Conservation (phyloP, 35 echinoderm and acorn worm genomes). For the Heliocidaris tuberculata region DNA sequence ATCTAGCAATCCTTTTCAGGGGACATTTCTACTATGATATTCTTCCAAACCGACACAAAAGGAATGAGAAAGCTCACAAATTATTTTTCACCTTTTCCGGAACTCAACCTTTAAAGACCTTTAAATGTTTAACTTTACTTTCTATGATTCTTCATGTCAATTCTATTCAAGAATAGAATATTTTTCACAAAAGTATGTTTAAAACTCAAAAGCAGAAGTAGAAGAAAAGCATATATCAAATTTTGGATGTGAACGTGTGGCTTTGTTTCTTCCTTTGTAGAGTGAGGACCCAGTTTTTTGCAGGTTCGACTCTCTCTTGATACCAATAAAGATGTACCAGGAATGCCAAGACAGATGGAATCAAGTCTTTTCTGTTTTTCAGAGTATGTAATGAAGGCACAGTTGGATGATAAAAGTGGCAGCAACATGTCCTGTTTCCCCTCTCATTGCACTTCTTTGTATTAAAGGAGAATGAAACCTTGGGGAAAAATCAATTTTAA, state of each 20-base stretch:
- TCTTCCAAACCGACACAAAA: no score
- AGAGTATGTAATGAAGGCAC: neutral
- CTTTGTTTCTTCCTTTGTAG: neutral
- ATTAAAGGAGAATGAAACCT: no score
- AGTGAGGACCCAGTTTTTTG: neutral
- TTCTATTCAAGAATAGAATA: neutral
- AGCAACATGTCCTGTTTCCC: neutral
- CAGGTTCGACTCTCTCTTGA: neutral
- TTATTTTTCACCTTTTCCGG: no score
- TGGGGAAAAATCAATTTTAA: no score
- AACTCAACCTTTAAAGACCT: neutral
- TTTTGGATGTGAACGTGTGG: neutral
- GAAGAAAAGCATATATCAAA: neutral
- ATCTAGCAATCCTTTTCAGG: no score
- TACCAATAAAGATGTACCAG: neutral
- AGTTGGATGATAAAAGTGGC: neutral
- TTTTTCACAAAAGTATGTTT: neutral
- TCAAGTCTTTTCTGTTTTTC: neutral
- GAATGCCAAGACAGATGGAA: slow-evolving; percentile 7
- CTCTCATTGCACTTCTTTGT: neutral
- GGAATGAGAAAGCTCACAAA: no score
- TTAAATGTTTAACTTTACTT: neutral
- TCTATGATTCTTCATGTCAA: neutral
- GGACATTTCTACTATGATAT: no score
- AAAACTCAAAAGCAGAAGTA: neutral